Conservation (phyloP, 2,888 invertebrate genomes). For the Thecocarcelia acutangulata region DNA sequence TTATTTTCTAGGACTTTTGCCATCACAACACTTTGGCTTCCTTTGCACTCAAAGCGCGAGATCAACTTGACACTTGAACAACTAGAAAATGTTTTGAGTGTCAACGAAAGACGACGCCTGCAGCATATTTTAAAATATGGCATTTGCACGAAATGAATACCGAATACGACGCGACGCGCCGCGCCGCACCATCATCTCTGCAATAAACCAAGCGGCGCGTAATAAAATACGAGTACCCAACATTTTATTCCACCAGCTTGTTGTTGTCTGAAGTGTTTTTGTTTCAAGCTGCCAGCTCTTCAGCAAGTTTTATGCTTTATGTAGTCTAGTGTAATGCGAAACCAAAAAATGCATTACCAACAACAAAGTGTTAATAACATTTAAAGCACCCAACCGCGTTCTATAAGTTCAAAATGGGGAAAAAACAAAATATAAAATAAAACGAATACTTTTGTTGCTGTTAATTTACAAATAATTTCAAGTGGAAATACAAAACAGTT, state of each 20-base stretch:
- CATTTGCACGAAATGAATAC: constrained; percentile 49
- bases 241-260: constrained; percentile 42
- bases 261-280: constrained; percentile 35
- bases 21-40: constrained; percentile 81
- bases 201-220: background rate
- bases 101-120: constrained; percentile 79
- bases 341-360: constrained; percentile 29
- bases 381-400: background rate
- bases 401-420: background rate
- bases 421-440: too few species aligned
- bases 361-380: constrained; percentile 19
- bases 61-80: constrained; percentile 80
- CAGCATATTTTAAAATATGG: constrained; percentile 76
- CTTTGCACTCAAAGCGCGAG: constrained; percentile 80
- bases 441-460: constrained; percentile 22
- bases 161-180: too few species aligned
- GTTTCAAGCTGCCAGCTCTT: constrained; percentile 6
- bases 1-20: constrained; percentile 77
- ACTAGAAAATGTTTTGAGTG: constrained; percentile 79
- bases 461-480: constrained; percentile 55
- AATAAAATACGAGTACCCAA: background rate
- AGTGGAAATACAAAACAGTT: constrained; percentile 58
- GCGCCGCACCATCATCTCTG: background rate
- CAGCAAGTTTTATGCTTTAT: background rate
- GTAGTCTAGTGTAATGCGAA: constrained; percentile 57